A percentile compares a stretch with the other conserved stretches of the same genome.
Evolutionary conservation across 2,113 vertebrate genomes (phyloP).

Genomic region (Pteronura brasiliensis): DNA sequence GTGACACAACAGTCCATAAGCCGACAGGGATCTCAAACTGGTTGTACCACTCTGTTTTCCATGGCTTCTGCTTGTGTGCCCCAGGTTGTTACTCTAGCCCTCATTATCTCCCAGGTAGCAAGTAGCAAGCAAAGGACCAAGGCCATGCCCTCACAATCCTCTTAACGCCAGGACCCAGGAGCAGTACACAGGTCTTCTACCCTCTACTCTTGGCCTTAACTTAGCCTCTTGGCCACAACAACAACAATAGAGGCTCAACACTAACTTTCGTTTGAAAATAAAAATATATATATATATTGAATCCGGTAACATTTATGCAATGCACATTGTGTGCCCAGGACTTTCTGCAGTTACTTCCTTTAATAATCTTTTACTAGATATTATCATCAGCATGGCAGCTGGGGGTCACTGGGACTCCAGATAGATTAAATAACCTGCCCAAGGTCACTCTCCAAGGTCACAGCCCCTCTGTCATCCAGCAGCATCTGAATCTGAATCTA

Average conservation of each 20-base stretch:
- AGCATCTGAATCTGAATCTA: not conserved
- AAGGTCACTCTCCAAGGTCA: not conserved
- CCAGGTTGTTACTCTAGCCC: too few species aligned
- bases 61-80: not conserved
- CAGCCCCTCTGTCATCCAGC: not conserved
- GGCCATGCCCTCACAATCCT: not conserved
- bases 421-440: not conserved
- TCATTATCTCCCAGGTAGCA: not conserved
- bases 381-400: not conserved
- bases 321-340: not conserved
- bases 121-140: not conserved
- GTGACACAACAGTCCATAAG: not conserved
- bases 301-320: not conserved
- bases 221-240: not conserved
- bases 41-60: not conserved
- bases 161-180: not conserved
- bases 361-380: not conserved
- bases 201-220: not conserved
- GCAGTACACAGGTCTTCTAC: not conserved
- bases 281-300: not conserved
- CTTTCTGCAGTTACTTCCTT: not conserved
- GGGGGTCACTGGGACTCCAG: not conserved
- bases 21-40: accelerated
- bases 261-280: not conserved
- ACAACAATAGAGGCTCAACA: not conserved